Evolutionary conservation across 2,113 vertebrate species (phyloP).

Genomic region (Macaca fascicularis): T2T-MFA8v1.1 NC_088386.1:88211501-88212000

Average conservation of each 20-base stretch:
- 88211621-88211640: not conserved
- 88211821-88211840: too few species aligned
- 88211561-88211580: too few species aligned
- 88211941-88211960: too few species aligned
- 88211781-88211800: too few species aligned
- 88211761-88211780: not conserved
- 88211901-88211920: too few species aligned
- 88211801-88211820: too few species aligned
- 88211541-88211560: not conserved
- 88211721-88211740: not conserved
- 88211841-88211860: too few species aligned
- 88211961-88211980: too few species aligned
- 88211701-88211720: not conserved
- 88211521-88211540: not conserved
- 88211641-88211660: not conserved
- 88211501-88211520: not conserved
- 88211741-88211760: not conserved
- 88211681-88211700: not conserved
- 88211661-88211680: not conserved
- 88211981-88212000: too few species aligned
- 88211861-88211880: too few species aligned
- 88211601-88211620: not conserved
- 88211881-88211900: too few species aligned
- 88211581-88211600: not conserved
- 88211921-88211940: rapidly evolving